phyloP scores from a whole-genome alignment of 2,113 vertebrate species.

The Strix aluco region DNA sequence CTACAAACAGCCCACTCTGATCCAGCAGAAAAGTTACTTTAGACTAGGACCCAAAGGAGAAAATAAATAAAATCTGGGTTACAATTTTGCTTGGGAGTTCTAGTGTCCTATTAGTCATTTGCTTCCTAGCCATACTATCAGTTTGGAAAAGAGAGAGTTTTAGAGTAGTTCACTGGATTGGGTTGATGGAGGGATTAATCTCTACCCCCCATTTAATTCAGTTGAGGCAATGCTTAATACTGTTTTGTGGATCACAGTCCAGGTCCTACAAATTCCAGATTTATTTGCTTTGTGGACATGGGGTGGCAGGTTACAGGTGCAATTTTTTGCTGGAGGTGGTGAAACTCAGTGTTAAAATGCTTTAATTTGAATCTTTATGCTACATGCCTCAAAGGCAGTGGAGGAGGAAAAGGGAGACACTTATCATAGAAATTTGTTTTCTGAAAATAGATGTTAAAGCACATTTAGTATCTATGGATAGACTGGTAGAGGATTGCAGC shows the following conservation, averaged over 20 bases:
- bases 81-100: not conserved
- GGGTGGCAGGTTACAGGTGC: not conserved
- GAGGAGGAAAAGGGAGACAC: not conserved
- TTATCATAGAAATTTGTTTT: not conserved
- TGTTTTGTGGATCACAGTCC: not conserved
- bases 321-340: not conserved
- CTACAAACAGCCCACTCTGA: not conserved
- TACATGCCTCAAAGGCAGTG: not conserved
- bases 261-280: not conserved
- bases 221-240: not conserved
- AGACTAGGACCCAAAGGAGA: not conserved
- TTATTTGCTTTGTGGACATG: not conserved
- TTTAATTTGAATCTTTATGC: not conserved
- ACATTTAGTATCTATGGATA: not conserved
- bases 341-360: not conserved
- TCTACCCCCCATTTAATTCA: not conserved
- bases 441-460: not conserved
- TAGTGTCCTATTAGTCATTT: not conserved
- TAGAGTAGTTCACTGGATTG: not conserved
- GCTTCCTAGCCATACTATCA: not conserved
- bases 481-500: not conserved
- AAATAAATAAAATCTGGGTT: not conserved
- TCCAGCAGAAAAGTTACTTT: not conserved
- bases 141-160: not conserved
- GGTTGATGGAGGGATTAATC: not conserved